phyloP scores from a whole-genome alignment of 2,888 invertebrate genomes.

The Corythucha ciliata region DNA sequence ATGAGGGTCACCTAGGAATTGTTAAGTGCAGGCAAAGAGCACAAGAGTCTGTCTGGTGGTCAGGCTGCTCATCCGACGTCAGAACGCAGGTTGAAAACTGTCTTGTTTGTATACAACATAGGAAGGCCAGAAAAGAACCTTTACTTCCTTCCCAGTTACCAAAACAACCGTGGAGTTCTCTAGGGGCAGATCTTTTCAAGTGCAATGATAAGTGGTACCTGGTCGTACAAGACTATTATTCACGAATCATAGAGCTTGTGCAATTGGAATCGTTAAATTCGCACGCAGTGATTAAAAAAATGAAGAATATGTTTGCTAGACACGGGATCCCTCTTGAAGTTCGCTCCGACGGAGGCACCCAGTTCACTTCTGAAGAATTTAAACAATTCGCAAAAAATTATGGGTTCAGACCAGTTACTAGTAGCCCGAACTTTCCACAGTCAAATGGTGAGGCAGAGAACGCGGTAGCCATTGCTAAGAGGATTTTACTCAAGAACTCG shows the following conservation, averaged over 20 bases:
- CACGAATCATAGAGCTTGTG: neutral
- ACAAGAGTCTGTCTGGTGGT: slow-evolving; percentile 6
- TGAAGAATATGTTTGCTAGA: no score
- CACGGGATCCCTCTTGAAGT: no score
- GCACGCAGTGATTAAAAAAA: no score
- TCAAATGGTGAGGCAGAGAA: slow-evolving; percentile 2
- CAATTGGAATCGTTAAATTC: no score
- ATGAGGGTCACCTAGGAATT: neutral
- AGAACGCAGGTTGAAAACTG: neutral
- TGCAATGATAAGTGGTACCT: neutral
- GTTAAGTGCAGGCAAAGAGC: neutral
- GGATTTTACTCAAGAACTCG: no score
- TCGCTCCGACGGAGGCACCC: neutral
- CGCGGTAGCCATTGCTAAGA: neutral
- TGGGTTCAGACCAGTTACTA: no score
- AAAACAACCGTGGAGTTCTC: neutral
- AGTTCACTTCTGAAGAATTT: slow-evolving; percentile 1
- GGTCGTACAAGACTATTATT: slow-evolving; percentile 5
- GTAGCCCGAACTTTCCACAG: slow-evolving; percentile 1
- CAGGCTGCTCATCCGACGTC: neutral
- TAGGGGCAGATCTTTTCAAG: neutral
- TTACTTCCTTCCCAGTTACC: no score
- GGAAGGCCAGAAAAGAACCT: neutral
- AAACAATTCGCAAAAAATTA: neutral
- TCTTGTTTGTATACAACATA: neutral